Percentiles rank a stretch among this genome's conserved stretches.
Evolutionary conservation across 2,113 vertebrate genomes (phyloP).

Genomic region (Archocentrus centrarchus): DNA sequence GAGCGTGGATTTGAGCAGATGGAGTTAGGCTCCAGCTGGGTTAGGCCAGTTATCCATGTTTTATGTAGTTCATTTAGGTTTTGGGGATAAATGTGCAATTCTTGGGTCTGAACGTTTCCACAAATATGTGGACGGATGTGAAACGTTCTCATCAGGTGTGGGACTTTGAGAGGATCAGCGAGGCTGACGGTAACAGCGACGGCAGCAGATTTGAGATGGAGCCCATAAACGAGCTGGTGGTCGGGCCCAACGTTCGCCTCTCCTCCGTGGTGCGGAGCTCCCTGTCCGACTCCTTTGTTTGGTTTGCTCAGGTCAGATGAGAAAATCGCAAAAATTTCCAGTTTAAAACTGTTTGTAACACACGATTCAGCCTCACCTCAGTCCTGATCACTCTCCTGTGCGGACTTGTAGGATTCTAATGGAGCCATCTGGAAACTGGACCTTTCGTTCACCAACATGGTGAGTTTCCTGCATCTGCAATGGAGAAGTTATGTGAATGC

Average conservation of each 20-base stretch:
- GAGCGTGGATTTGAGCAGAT: neutral
- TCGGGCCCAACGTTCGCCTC: slow-evolving; percentile 87
- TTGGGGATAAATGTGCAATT: no score
- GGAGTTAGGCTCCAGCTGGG: neutral
- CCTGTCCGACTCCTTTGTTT: slow-evolving; percentile 81
- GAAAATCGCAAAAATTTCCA: neutral
- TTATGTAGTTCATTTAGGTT: no score
- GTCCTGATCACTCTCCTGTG: neutral
- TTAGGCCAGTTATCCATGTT: no score
- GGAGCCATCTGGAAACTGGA: slow-evolving; percentile 17
- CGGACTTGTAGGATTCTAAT: slow-evolving; percentile 62
- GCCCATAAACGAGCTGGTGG: slow-evolving; percentile 88
- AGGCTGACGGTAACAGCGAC: slow-evolving; percentile 82
- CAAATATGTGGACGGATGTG: neutral
- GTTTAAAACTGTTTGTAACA: neutral
- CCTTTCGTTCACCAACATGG: slow-evolving; percentile 91
- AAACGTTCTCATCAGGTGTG: slow-evolving; percentile 81
- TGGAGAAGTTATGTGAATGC: neutral
- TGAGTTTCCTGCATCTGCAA: slow-evolving; percentile 67
- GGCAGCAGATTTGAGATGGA: slow-evolving; percentile 86
- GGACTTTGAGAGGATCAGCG: slow-evolving; percentile 89
- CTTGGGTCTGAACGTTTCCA: no score
- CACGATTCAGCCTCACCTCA: neutral
- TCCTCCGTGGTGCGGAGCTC: slow-evolving; percentile 86
- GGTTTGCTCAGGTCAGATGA: slow-evolving; percentile 91